Percentiles rank a stretch among this genome's conserved stretches.
Evolutionary conservation across 2,113 vertebrate genomes (phyloP).

Genomic region (Bubo scandiacus): DNA sequence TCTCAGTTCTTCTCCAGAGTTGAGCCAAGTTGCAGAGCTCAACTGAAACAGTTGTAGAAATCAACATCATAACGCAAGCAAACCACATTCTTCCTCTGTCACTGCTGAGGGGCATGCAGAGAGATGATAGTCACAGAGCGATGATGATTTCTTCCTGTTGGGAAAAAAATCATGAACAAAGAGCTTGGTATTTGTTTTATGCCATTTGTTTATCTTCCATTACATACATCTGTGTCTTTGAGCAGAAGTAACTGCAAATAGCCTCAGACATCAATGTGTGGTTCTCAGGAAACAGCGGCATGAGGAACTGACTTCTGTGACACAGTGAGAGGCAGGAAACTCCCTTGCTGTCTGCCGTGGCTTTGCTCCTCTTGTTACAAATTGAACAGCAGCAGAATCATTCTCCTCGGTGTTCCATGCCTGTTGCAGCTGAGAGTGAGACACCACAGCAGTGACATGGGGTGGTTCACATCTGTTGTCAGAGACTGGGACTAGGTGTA

Average conservation of each 20-base stretch:
- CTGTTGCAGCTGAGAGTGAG: neutral
- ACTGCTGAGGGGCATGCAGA: neutral
- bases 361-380: neutral
- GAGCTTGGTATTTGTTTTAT: neutral
- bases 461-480: rapidly evolving
- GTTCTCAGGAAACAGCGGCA: neutral
- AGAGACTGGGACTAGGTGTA: neutral
- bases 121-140: neutral
- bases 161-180: neutral
- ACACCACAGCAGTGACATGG: rapidly evolving
- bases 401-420: rapidly evolving
- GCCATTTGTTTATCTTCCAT: neutral
- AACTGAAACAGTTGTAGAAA: neutral
- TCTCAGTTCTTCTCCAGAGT: neutral
- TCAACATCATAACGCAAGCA: neutral
- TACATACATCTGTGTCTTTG: neutral
- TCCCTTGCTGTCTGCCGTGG: neutral
- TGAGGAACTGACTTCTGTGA: conserved; percentile 19
- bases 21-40: neutral
- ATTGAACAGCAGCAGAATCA: rapidly evolving
- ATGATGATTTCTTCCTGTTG: neutral
- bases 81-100: neutral
- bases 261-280: neutral
- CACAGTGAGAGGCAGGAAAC: neutral
- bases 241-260: conserved; percentile 45